Percentiles rank a stretch among this genome's conserved stretches.
Conservation (phyloP, 2,888 invertebrate genomes). For the Ophion obscuratus region DNA sequence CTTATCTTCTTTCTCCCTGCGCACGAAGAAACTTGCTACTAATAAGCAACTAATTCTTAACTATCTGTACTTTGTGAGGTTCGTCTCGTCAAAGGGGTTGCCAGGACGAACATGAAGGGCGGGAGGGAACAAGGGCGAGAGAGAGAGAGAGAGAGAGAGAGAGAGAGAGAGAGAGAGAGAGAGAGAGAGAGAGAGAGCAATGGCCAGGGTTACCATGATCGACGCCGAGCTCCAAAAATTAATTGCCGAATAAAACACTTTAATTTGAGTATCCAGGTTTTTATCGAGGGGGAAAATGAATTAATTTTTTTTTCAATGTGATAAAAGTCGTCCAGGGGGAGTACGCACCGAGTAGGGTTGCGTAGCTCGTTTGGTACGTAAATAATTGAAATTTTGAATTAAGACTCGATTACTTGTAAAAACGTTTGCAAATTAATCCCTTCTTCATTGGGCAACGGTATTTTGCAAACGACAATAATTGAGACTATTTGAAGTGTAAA, state of each 20-base stretch:
- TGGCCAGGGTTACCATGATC: conserved; percentile 35
- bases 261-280: conserved; percentile 39
- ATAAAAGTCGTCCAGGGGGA: not conserved
- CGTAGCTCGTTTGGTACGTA: no score
- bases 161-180: not conserved
- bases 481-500: no score
- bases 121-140: no score
- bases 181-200: conserved; percentile 18
- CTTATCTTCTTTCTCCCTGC: conserved; percentile 29
- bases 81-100: conserved; percentile 50
- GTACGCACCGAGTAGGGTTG: no score
- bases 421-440: no score
- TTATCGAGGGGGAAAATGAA: conserved; percentile 43
- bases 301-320: not conserved
- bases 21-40: not conserved
- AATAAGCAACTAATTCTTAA: conserved; percentile 34
- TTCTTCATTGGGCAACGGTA: no score
- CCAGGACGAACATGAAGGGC: not conserved
- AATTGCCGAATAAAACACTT: conserved; percentile 61
- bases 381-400: no score
- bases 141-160: not conserved
- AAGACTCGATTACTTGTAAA: no score
- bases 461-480: no score
- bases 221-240: conserved; percentile 53
- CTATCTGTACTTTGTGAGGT: conserved; percentile 54